Base-by-base conservation (phyloP, 2,888 invertebrate genomes). In the Chrysopilus asiliformis region DNA sequence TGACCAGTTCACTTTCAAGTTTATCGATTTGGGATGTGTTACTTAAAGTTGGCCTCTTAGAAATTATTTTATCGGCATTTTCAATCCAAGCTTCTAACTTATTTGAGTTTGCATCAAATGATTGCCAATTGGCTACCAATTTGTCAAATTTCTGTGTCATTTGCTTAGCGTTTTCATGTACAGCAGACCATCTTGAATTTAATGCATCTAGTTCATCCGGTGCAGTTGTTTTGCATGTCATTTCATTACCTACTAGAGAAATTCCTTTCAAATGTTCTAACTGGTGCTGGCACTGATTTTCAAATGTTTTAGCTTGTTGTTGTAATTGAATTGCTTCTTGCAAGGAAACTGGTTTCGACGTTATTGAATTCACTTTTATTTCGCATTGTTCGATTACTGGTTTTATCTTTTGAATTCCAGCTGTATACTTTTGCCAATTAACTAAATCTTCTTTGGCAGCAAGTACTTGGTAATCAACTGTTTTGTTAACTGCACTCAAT, bases 311-410 rank as follows among this genome's bases (percentile, higher is more conserved):
- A 18, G 79, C 77, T 53, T 75, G 75, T 45, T 74, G 70, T 55
- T 82, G 76, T 56, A 86, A 68, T 48, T 79, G 72, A 43, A 76
- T 68, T n/a, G 89, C 89, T 66, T 94, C 90, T 43, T 76, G 69
- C 35, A 91, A 65, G 28, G 76, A 77, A 4, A 73, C 64, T 13
- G 90, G 89, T 58, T 85, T 87, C 4, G 79, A 51, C 48, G 56
- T 51, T 48, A 58, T 53, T 36, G 53, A 54, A 56, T 60, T 62
- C 53, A 86, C 71, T 64, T 79, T 81, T n/a, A 77, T 63, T 65
- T 93, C 91, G 13, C 85, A 83, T 55, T 83, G 73, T 56, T 89
- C 84, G 38, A 94, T 74, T 81, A 90, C 87, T 1, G 90, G 89
- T 55, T 82, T 80, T 34, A 91, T 73, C 57, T 82, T 76, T 41